Evolutionary conservation across 1,140 invertebrate genomes (phyloP), one percentile per base, ranked within the genome.

Genomic region (Drosophila gunungcola): DNA sequence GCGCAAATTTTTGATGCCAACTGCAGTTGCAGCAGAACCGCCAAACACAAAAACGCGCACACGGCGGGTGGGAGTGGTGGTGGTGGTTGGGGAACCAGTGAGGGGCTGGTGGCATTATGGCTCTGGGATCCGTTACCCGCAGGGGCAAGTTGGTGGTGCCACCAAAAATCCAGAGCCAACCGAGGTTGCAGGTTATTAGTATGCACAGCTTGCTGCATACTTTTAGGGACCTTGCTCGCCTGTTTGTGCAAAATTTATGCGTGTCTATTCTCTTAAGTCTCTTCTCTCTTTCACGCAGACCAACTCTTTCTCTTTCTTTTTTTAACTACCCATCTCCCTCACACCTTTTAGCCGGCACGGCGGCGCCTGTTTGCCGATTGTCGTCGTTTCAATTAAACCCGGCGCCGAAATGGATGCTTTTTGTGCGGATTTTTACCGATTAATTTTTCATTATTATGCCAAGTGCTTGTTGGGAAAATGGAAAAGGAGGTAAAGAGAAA

Each of bases 371-470:
- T 42, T 29, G 32, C 49, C 64, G 64, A 68, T 68, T 84, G 70
- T 76, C 72, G 60, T 49, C 73, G 27, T 85, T 85, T 86, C 82
- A 85, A 88, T 88, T 75, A 78, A 88, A 76, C 73, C 52, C 56
- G 82, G 73, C 82, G 68, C 68, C 82, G 55, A 84, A 84, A 69
- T 62, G 68, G 32, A 42, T 48, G 38, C 61, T 78, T 64, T 61
- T 46, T 53, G 43, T 70, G 52, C 53, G 77, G 70, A 80, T 80
- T 78, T 68, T 58, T 57, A 57, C 52, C 72, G 65, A 84, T 84
- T 84, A 84, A 80, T 84, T 77, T 80, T 83, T 68, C 70, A 83
- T 83, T 83, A 77, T 81, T 82, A 75, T 83, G 74, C 74, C 80
- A 82, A 78, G 62, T 69, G 74, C 46, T 70, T 49, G 21, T 63